Evolutionary conservation across 2,113 vertebrate genomes (phyloP).

Genomic region (Monarcha castaneiventris): DNA sequence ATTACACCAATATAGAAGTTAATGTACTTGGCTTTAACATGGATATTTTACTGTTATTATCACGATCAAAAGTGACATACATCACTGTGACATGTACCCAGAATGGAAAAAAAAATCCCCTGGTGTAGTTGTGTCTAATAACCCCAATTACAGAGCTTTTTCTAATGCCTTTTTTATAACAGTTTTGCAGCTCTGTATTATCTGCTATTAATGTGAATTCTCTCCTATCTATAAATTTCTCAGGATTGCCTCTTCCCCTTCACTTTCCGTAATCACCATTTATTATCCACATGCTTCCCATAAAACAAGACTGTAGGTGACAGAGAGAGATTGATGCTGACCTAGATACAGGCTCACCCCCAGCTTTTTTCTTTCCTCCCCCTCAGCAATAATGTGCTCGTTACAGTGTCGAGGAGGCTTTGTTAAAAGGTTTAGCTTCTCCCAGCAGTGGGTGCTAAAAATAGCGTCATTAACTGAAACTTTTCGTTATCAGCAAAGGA

Average conservation of each 20-base stretch:
- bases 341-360: conserved; percentile 17
- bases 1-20: conserved; percentile 52
- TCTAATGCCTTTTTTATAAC: conserved; percentile 56
- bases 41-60: conserved; percentile 53
- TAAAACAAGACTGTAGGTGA: conserved; percentile 34
- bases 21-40: conserved; percentile 40
- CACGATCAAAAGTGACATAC: conserved; percentile 36
- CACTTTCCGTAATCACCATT: conserved; percentile 13
- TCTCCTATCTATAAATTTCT: conserved; percentile 34
- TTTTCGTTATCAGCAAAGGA: background rate
- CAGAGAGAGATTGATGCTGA: conserved; percentile 27
- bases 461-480: conserved; percentile 6
- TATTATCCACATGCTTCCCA: conserved; percentile 20
- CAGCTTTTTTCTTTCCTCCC: background rate
- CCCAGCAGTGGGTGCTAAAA: background rate
- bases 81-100: conserved; percentile 14
- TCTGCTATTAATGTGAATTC: conserved; percentile 34
- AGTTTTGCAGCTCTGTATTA: conserved; percentile 27
- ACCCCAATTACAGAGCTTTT: conserved; percentile 37
- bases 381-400: background rate
- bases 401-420: background rate
- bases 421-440: conserved; percentile 32
- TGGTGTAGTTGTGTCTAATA: conserved; percentile 35
- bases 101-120: background rate
- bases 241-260: conserved; percentile 38